Evolutionary conservation across 2,113 vertebrate genomes (phyloP), one percentile per base, ranked within the genome.

Genomic region (Leptosomus discolor): DNA sequence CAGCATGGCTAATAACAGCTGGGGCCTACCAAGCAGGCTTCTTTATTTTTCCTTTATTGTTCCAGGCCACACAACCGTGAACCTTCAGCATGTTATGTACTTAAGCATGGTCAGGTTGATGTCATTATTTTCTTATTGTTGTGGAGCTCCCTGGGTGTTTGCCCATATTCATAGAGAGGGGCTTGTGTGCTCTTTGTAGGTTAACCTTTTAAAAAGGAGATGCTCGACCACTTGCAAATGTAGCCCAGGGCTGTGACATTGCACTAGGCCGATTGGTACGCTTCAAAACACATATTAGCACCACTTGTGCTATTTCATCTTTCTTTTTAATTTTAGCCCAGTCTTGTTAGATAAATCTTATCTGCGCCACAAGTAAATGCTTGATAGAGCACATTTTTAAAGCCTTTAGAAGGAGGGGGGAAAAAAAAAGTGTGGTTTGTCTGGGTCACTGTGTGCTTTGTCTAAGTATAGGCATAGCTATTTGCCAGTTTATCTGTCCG

Each of bases 111-210:
- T 99, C 99, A 99, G 98, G 98, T 98, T 98, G 98, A 98, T 99
- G 98, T 98, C 99, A 99, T 99, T 99, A 99, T 99, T 98, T 98
- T 98, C 98, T 98, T 98, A 99, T 99, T 99, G 99, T 99, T 98
- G 97, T 91, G 97, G 98, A 97, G 98, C 98, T 99, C 98, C 98
- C 97, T 98, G 98, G 98, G 98, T 98, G 98, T 98, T 98, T 98
- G 98, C 98, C 98, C 98, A 96, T 96, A 98, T 98, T 98, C 98
- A 99, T 97, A 98, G 98, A 94, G 97, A 96, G 97, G 97, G 97
- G 97, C 98, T 98, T 98, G 97, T 98, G 93, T 96, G 98, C 97
- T 98, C 98, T 98, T 98, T 98, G 98, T 98, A 98, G 98, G 98
- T 98, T 98, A 99, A 99, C 98, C 99, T 99, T 98, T 98, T 98